phyloP scores from a whole-genome alignment of 2,888 invertebrate genomes.

The Apodemia mormo region DNA sequence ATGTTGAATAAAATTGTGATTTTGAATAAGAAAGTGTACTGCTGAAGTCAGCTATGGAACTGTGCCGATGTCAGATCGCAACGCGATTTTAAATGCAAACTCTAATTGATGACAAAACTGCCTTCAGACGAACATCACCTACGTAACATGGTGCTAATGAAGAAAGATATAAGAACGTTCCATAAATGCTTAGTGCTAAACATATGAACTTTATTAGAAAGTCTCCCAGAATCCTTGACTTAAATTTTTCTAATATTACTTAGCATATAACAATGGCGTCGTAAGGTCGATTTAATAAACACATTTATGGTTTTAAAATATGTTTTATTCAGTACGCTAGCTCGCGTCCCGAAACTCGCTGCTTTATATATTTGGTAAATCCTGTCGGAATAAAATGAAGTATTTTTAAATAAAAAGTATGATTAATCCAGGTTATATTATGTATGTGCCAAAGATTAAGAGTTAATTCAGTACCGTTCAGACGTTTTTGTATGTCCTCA shows the following conservation, averaged over 20 bases:
- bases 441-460: no score
- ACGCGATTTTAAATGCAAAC: constrained; percentile 56
- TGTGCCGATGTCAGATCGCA: constrained; percentile 45
- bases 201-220: constrained; percentile 36
- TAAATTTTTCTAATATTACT: constrained; percentile 38
- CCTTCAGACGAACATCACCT: constrained; percentile 40
- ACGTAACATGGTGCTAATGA: constrained; percentile 69
- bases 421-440: no score
- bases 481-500: no score
- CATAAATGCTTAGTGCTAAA: constrained; percentile 50
- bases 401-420: no score
- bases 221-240: constrained; percentile 36
- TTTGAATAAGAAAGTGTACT: constrained; percentile 41
- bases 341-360: no score
- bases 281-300: background rate
- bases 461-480: no score
- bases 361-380: no score
- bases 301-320: background rate
- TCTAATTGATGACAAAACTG: constrained; percentile 63
- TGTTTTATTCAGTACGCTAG: background rate
- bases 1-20: constrained; percentile 46
- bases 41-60: constrained; percentile 47
- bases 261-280: background rate
- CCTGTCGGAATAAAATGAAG: no score
- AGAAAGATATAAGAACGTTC: constrained; percentile 49